These are phyloP conservation scores for Cyclophora albipunctata DNA, from an alignment of 2,888 invertebrate genomes.

Conservation along the genomic window DNA sequence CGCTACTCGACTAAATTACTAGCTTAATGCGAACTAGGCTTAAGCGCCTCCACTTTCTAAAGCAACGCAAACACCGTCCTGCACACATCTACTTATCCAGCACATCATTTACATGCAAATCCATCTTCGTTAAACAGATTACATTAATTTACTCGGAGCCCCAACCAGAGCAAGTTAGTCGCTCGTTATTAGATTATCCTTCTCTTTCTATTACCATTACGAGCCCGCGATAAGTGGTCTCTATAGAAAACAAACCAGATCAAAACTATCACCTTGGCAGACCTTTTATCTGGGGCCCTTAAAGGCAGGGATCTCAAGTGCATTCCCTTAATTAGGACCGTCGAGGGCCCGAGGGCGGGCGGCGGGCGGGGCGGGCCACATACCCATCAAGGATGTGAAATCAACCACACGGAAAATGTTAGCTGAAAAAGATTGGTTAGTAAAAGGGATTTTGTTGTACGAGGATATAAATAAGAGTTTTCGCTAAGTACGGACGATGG, in stretches of 20 bases:
- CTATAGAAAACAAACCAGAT: constrained; percentile 7
- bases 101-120: no score
- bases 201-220: background rate
- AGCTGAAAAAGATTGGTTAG: constrained; percentile 9
- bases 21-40: no score
- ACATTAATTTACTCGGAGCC: background rate
- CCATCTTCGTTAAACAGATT: constrained; percentile 1
- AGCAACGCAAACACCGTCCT: no score
- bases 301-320: constrained; percentile 19
- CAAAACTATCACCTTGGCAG: constrained; percentile 22
- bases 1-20: no score
- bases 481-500: no score
- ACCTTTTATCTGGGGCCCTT: constrained; percentile 13
- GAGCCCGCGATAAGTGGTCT: constrained; percentile 10
- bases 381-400: constrained; percentile 9
- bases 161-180: background rate
- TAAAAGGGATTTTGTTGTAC: background rate
- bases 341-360: constrained; percentile 6
- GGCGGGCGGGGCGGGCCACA: background rate
- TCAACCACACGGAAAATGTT: constrained; percentile 14
- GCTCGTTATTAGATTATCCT: background rate
- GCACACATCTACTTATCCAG: no score
- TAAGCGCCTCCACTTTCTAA: no score
- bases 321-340: constrained; percentile 26
- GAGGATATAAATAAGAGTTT: no score